Evolutionary conservation across 1,140 invertebrate genomes (phyloP), one percentile per base, ranked within the genome.

Genomic region (Drosophila ercepeae): DNA sequence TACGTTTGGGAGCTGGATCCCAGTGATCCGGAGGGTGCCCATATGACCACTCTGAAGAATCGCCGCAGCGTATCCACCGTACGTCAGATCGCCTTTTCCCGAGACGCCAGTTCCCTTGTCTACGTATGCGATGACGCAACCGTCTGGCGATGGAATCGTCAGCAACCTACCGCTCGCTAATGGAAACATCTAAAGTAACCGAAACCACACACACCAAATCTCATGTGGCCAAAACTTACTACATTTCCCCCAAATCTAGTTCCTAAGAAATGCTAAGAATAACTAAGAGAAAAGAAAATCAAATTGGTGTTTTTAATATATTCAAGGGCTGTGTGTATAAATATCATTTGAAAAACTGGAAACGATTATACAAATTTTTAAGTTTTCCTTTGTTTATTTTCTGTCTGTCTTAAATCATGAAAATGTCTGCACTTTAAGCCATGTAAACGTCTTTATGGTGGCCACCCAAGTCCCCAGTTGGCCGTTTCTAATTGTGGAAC

Each of bases 1-100:
- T 98, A 97, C 92, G 96, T 99, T 0, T 99, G 97, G 97, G 97
- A 99, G 91, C 92, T 99, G 61, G 97, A 97, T 90, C 95, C 95
- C 1, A 94, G 95, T 19, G 96, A 98, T 91, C 97, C 97, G 0
- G 93, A 93, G 6, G 94, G 94, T 48, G 94, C 94, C 9, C 90
- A 95, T 23, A 96, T 95, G 79, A 96, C 94, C 27, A 95, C 96
- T 0, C 92, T 99, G 1, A 94, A 95, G 53, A 97, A 99, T 93
- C 94, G 95, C 2, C 95, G 97, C 78, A 98, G 98, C 88, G 95
- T 93, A 1, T 94, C 96, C 7, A 95, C 98, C 0, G 96, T 99
- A 25, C 92, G 98, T 58, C 97, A 99, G 92, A 98, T 97, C 2
- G 96, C 96, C 42, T 93, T 99, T 14, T 98, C 96, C 41, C 92